Conservation (phyloP, 2,888 invertebrate genomes). For the Tiliacea aurago region DNA sequence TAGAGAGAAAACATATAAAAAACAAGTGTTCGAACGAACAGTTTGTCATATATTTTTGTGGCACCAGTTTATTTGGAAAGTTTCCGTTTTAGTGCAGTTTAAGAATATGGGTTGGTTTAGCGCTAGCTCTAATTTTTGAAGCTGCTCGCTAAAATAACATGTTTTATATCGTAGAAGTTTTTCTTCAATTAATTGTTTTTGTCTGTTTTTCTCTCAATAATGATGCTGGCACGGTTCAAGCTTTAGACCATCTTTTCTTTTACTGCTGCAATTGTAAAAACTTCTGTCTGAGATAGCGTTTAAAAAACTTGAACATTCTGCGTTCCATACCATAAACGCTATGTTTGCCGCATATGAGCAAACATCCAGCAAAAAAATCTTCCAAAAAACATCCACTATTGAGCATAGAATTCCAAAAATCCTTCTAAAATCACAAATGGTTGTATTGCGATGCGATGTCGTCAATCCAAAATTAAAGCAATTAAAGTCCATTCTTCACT, state of each 20-base stretch:
- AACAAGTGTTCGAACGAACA: constrained; percentile 57
- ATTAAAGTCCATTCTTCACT: constrained; percentile 64
- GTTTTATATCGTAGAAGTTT: constrained; percentile 30
- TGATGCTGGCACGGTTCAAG: not conserved
- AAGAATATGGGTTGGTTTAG: constrained; percentile 55
- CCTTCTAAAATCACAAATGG: no score
- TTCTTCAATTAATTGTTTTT: constrained; percentile 22
- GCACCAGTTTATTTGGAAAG: constrained; percentile 53
- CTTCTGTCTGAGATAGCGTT: not conserved
- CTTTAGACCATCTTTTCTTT: constrained; percentile 14
- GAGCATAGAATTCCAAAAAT: no score
- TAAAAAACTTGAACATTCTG: not conserved
- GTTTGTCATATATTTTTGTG: constrained; percentile 64
- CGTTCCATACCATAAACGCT: not conserved
- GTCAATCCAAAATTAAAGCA: no score
- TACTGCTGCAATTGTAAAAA: constrained; percentile 6
- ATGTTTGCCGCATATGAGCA: not conserved
- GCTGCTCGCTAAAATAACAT: constrained; percentile 22
- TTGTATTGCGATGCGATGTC: no score
- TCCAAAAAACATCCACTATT: no score
- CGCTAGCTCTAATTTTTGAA: constrained; percentile 47
- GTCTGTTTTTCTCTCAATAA: not conserved
- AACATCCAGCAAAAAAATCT: no score
- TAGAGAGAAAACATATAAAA: constrained; percentile 60
- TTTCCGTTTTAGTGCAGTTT: constrained; percentile 54